Conservation (phyloP, 2,113 vertebrate genomes). For the Motacilla alba region DNA sequence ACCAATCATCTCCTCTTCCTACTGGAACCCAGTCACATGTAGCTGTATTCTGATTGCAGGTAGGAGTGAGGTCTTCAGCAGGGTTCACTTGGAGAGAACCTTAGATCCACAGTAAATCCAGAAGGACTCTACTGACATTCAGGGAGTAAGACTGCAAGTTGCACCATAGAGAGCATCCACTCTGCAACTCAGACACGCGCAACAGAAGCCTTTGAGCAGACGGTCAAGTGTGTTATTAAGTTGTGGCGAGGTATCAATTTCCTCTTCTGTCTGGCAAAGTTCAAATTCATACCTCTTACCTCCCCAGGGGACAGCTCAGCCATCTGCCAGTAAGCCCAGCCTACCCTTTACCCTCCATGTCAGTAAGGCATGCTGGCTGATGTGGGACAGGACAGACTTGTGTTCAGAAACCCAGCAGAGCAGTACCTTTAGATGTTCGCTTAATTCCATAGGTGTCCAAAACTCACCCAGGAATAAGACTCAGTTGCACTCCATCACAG, state of each 20-base stretch:
- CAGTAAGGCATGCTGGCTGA: not conserved
- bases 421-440: not conserved
- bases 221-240: not conserved
- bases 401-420: not conserved
- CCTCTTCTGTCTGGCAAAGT: not conserved
- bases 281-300: constrained; percentile 10
- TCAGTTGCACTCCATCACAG: not conserved
- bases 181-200: not conserved
- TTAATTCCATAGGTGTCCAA: not conserved
- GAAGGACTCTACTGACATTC: not conserved
- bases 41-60: not conserved
- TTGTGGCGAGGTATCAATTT: not conserved
- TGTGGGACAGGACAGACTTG: not conserved
- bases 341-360: not conserved
- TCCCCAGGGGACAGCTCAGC: not conserved
- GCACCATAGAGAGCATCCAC: not conserved
- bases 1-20: not conserved
- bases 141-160: not conserved
- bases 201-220: not conserved
- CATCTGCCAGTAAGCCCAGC: constrained; percentile 1
- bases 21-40: rapidly evolving
- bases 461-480: not conserved
- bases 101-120: not conserved
- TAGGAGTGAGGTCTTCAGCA: not conserved
- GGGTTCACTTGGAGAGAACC: not conserved